Conservation (phyloP, 2,113 vertebrate species). For the Montifringilla adamsi region DNA sequence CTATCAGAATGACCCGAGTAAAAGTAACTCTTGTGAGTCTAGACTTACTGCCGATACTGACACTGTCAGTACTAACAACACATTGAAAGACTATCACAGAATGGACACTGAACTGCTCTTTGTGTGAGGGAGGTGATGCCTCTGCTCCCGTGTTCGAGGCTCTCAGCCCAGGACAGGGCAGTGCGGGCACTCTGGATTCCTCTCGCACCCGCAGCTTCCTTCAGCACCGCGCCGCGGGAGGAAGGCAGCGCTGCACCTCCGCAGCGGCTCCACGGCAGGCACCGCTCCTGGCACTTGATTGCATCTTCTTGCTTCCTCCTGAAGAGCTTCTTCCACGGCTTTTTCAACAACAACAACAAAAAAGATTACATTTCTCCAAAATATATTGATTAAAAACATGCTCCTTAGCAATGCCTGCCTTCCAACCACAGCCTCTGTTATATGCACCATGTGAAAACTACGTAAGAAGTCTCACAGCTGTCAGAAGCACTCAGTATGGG, state of each 20-base stretch:
- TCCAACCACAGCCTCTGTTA: background rate
- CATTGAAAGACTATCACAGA: background rate
- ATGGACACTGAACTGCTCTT: background rate
- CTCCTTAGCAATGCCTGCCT: background rate
- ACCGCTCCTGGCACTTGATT: accelerated
- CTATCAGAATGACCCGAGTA: background rate
- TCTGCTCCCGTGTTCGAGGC: accelerated
- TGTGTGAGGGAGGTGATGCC: background rate
- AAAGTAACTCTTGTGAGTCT: background rate
- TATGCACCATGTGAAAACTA: accelerated
- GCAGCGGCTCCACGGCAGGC: accelerated
- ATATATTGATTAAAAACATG: background rate
- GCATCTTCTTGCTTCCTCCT: accelerated
- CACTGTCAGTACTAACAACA: background rate
- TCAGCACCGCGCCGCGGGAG: background rate
- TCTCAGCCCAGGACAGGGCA: accelerated
- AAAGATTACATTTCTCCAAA: background rate
- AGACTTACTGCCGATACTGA: background rate
- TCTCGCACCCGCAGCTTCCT: background rate
- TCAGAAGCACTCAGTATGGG: background rate
- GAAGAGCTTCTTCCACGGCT: background rate
- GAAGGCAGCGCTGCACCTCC: background rate
- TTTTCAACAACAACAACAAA: background rate
- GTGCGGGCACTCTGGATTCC: background rate
- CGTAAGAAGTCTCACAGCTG: background rate